These are phyloP conservation scores for Pterophyllum scalare DNA, from an alignment of 2,113 vertebrate genomes.

Conservation along the genomic window DNA sequence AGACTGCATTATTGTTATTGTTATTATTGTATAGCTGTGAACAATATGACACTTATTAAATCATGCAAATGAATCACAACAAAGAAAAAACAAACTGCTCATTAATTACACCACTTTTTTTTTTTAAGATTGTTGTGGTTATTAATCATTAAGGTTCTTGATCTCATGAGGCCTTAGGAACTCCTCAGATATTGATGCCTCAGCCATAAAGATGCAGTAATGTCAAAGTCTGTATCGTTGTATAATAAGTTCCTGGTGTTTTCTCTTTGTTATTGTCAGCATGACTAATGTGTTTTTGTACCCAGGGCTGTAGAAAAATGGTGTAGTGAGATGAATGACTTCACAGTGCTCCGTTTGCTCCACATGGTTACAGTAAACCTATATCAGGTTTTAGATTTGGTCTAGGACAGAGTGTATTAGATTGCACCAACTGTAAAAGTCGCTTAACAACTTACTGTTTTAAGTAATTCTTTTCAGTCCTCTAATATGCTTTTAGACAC, in stretches of 20 bases:
- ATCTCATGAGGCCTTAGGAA: neutral
- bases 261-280: neutral
- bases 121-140: neutral
- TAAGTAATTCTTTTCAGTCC: neutral
- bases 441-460: neutral
- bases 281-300: slow-evolving; percentile 35
- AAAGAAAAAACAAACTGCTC: slow-evolving; percentile 10
- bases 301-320: neutral
- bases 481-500: neutral
- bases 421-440: neutral
- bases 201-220: slow-evolving; percentile 18
- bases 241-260: slow-evolving; percentile 10
- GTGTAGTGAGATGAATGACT: neutral
- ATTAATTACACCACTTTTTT: slow-evolving; percentile 25
- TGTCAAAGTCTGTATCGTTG: slow-evolving; percentile 7
- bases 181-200: neutral
- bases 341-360: neutral
- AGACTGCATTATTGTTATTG: neutral
- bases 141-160: slow-evolving; percentile 25
- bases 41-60: neutral
- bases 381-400: neutral
- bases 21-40: neutral
- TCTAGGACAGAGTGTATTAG: neutral
- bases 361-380: neutral
- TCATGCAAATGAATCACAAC: slow-evolving; percentile 20